Base-by-base conservation (phyloP, 2,888 invertebrate genomes). In the Choreutis nemorana region DNA sequence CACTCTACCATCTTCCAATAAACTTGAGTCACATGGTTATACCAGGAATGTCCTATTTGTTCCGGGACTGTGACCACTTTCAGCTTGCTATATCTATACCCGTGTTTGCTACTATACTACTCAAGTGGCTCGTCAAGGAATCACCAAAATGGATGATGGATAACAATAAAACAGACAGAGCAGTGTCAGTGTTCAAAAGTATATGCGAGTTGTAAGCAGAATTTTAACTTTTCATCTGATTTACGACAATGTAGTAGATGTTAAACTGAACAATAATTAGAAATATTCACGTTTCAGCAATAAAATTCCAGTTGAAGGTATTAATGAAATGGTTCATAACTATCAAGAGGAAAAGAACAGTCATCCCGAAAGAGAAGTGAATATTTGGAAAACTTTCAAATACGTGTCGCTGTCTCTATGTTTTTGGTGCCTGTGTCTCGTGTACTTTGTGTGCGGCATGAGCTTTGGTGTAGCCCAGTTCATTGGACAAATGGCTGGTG, bases 401-500 rank as follows among this genome's bases (percentile, higher is more conserved):
- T 55, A 71, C 33, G 64, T 40, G 32, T 82, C 81, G 43, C 72
- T 89, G 51, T 61, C 84, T 9, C 42, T 79, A 9, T 87, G 87
- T 46, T 84, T 89, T 0, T 37, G 83, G 1, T 83, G 83, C 33
- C 86, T 90, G 62, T 81, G 84, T 28, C 82, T 85, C 42, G 84
- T 86, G 43, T 91, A 90, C 86, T 77, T 89, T 8, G 85, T 88
- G 0, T 88, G 90, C 27, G 91, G 91, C 4, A 81, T 94, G 73
- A 88, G 91, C 14, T 95, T 91, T 46, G 93, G 92, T 0, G 84
- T 92, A 14, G 86, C 89, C 0, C 89, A 91, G 49, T 91, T 86
- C 49, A 86, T 90, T 27, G 87, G 88, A 0, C 83, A 87, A 50
- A 79, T 90, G 48, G 86, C 85, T 21, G 90, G 90, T 0, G 67